These are phyloP conservation scores for Poecilia gillii DNA, from an alignment of 2,797 vertebrate species.

Conservation along the genomic window DNA sequence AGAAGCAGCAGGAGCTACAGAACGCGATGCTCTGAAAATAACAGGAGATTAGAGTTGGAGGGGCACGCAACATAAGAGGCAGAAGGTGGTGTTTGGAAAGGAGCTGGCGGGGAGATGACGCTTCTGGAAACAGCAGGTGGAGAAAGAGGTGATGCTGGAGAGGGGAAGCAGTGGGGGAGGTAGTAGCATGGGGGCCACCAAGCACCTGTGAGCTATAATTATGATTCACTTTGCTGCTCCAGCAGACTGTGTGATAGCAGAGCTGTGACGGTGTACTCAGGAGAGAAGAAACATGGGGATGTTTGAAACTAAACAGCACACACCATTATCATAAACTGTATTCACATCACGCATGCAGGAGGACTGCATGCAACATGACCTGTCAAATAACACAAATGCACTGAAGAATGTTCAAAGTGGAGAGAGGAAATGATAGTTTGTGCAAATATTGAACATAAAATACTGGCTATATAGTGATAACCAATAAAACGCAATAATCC, in stretches of 20 bases:
- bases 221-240: conserved; percentile 48
- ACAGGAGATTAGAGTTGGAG: conserved; percentile 12
- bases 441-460: background rate
- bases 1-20: conserved; percentile 15
- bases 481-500: background rate
- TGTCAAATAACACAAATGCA: background rate
- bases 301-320: conserved; percentile 32
- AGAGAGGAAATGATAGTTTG: background rate
- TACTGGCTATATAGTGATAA: background rate
- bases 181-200: conserved; percentile 18
- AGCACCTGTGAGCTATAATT: conserved; percentile 62
- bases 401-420: background rate
- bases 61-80: conserved; percentile 11
- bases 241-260: conserved; percentile 34
- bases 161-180: conserved; percentile 27
- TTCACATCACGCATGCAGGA: background rate
- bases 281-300: conserved; percentile 9
- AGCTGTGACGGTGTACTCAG: conserved; percentile 25
- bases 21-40: conserved; percentile 7
- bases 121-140: conserved; percentile 24
- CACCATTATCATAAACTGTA: background rate
- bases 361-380: conserved; percentile 4
- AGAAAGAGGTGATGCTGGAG: conserved; percentile 26
- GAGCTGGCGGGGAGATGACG: conserved; percentile 6
- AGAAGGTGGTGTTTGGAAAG: conserved; percentile 14